A percentile compares a stretch with the other conserved stretches of the same genome.
Evolutionary conservation across 2,888 invertebrate species (phyloP).

Genomic region (Sisyra terminalis): DNA sequence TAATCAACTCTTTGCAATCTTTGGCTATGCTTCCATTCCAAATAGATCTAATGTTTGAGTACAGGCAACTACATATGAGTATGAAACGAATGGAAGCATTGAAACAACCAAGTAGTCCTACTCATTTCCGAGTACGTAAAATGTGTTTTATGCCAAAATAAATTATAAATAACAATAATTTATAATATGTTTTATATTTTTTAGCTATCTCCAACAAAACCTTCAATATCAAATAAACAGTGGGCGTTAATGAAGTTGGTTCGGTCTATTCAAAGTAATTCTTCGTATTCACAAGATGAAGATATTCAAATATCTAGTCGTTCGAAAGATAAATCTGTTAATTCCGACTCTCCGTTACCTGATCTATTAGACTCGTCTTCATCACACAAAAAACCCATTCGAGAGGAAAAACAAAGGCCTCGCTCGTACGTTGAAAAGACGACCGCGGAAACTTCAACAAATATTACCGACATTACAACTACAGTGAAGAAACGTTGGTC

Average conservation of each 20-base stretch:
- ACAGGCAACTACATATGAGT: constrained; percentile 57
- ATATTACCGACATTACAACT: constrained; percentile 26
- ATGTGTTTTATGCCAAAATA: too few species aligned
- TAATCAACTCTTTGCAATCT: constrained; percentile 63
- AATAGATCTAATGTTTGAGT: constrained; percentile 65
- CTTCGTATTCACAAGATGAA: constrained; percentile 16
- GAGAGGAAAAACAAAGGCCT: constrained; percentile 40
- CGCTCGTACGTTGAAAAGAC: constrained; percentile 51
- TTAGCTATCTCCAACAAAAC: constrained; percentile 31
- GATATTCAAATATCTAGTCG: constrained; percentile 15
- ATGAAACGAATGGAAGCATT: constrained; percentile 45
- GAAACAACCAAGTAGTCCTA: constrained; percentile 24
- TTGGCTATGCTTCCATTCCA: constrained; percentile 66
- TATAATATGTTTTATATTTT: constrained; percentile 4
- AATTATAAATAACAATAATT: too few species aligned
- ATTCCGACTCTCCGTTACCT: constrained; percentile 34
- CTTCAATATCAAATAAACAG: constrained; percentile 35
- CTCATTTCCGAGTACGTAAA: constrained; percentile 19
- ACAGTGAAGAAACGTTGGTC: constrained; percentile 52
- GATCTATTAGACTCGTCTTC: constrained; percentile 40
- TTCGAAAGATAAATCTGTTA: constrained; percentile 22
- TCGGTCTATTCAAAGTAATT: constrained; percentile 37
- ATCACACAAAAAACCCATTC: constrained; percentile 27
- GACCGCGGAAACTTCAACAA: constrained; percentile 19
- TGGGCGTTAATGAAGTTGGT: constrained; percentile 39